Evolutionary conservation across 2,888 invertebrate genomes (phyloP), one percentile per base, ranked within the genome.

Genomic region (Ichneumoninae sp.): DNA sequence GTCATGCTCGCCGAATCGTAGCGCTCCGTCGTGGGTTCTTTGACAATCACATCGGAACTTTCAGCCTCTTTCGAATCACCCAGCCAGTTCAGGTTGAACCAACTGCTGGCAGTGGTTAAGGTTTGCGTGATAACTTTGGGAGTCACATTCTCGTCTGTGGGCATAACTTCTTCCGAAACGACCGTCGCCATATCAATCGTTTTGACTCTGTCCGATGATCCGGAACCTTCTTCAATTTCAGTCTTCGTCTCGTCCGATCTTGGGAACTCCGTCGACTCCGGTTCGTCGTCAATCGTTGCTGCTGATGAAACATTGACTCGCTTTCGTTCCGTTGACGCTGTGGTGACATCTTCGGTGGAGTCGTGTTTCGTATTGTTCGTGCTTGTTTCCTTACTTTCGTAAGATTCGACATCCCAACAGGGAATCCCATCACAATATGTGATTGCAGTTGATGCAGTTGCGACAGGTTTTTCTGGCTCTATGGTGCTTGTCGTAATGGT

Each of bases 91-190:
- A 22, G 57, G 8, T 1, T 5, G 0, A 36, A 36, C 60, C 36
- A 69, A n/a, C 26, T 16, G 8, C 10, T 54, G 13, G 33, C 5
- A 19, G 65, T 66, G 0, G n/a, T 44, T 13, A 3, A 13, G 40
- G 7, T 22, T n/a, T n/a, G 19, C 40, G 26, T n/a, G 2, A 40
- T 44, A 1, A 62, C 16, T 8, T 44, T 7, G 6, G 60, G 2
- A 8, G 33, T 16, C 3, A 3, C 22, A 52, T 47, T 26, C 3
- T 47, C n/a, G 1, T 68, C n/a, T 1, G 65, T 30, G 19, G 22
- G 13, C 33, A 72, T 33, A n/a, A 76, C 52, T 22, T 82, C 75
- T 47, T 85, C 84, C 1, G 76, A 80, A 68, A 77, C 30, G 4
- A 71, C 19, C 65, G 71, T 60, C 4, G 50, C 50, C 54, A 72